These are phyloP conservation scores for Trissoscelio sp. DNA, from an alignment of 2,888 invertebrate genomes.

Conservation along the genomic window DNA sequence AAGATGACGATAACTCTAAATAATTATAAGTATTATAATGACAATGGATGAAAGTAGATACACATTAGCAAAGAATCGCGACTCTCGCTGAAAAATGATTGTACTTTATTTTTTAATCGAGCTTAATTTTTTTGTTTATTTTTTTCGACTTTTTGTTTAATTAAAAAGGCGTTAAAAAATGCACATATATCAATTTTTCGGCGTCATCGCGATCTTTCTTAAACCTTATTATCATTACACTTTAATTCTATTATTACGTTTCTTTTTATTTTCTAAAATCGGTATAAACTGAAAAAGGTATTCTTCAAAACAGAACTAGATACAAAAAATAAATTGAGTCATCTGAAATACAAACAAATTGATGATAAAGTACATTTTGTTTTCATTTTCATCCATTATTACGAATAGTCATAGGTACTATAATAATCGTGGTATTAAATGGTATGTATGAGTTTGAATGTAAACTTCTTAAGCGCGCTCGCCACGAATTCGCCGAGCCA, in stretches of 20 bases:
- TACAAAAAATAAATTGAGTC: slow-evolving; percentile 31
- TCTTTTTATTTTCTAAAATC: slow-evolving; percentile 36
- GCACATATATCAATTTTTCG: slow-evolving; percentile 42
- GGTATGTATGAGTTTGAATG: slow-evolving; percentile 63
- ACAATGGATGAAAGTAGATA: slow-evolving; percentile 60
- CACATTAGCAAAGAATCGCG: slow-evolving; percentile 55
- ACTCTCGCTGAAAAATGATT: slow-evolving; percentile 40
- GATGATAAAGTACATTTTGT: slow-evolving; percentile 7
- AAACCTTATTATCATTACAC: slow-evolving; percentile 12
- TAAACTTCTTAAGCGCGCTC: slow-evolving; percentile 67
- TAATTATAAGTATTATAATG: slow-evolving; percentile 55
- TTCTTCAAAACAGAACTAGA: slow-evolving; percentile 15
- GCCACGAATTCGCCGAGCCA: slow-evolving; percentile 66
- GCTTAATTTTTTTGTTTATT: slow-evolving; percentile 15
- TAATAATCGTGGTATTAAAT: slow-evolving; percentile 59
- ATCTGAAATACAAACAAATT: slow-evolving; percentile 25
- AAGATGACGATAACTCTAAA: slow-evolving; percentile 59
- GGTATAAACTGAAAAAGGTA: slow-evolving; percentile 17
- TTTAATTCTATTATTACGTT: slow-evolving; percentile 52
- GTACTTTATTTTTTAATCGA: slow-evolving; percentile 3
- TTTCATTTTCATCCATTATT: slow-evolving; percentile 60
- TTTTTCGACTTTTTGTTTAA: slow-evolving; percentile 44
- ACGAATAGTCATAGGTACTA: slow-evolving; percentile 63
- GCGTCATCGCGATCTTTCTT: slow-evolving; percentile 54
- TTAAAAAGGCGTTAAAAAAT: slow-evolving; percentile 63